These are phyloP conservation scores for Calephelis perditalis DNA, from an alignment of 2,888 invertebrate species.

Conservation along the genomic window DNA sequence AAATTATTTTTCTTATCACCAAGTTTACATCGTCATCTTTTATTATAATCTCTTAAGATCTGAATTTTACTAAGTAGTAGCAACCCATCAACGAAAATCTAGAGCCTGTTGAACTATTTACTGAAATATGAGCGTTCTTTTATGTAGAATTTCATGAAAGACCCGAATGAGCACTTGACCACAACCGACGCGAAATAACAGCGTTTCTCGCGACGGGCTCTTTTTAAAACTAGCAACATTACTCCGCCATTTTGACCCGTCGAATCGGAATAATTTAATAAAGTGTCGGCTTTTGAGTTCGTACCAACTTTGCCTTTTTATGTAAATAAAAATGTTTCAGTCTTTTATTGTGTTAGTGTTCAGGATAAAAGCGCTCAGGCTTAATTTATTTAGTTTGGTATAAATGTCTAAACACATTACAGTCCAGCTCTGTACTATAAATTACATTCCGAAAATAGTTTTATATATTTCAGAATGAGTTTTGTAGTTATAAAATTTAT, in stretches of 20 bases:
- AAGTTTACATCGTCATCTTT: too few species aligned
- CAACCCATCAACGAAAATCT: slow-evolving; percentile 3
- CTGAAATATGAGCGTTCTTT: slow-evolving; percentile 32
- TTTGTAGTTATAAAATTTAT: too few species aligned
- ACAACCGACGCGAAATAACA: slow-evolving; percentile 37
- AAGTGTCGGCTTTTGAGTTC: slow-evolving; percentile 53
- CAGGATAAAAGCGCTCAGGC: slow-evolving; percentile 18
- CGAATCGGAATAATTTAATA: slow-evolving; percentile 71
- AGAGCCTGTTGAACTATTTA: slow-evolving; percentile 34
- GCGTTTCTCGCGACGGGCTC: slow-evolving; percentile 39
- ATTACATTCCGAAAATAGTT: too few species aligned
- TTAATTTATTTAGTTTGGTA: slow-evolving; percentile 20
- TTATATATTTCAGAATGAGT: too few species aligned
- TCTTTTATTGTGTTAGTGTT: slow-evolving; percentile 22
- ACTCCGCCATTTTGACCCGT: slow-evolving; percentile 56
- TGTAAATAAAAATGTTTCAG: slow-evolving; percentile 27
- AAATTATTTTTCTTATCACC: too few species aligned
- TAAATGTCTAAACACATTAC: not conserved
- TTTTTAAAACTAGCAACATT: slow-evolving; percentile 60
- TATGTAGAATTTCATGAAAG: not conserved
- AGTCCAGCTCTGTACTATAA: too few species aligned
- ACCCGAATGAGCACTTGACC: slow-evolving; percentile 41
- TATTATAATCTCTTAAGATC: too few species aligned
- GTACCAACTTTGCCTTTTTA: slow-evolving; percentile 41
- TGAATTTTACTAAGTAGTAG: too few species aligned